Conservation (phyloP, 2,797 vertebrate genomes). For the Lacerta agilis region DNA sequence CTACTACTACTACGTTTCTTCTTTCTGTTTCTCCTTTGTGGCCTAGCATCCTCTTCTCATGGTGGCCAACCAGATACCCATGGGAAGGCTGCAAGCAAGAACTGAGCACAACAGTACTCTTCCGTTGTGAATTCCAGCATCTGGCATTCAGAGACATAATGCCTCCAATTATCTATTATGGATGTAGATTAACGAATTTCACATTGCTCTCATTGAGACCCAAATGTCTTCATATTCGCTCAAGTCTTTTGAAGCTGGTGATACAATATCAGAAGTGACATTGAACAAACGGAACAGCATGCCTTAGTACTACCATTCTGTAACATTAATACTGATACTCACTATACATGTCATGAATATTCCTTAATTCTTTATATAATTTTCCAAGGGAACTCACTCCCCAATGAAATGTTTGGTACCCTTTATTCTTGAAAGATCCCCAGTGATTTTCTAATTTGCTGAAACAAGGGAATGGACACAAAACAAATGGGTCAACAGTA, state of each 20-base stretch:
- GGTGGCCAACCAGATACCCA: too few relatives aligned
- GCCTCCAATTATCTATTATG: background rate
- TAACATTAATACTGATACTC: background rate
- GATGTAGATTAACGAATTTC: background rate
- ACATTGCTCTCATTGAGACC: background rate
- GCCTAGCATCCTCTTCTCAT: too few relatives aligned
- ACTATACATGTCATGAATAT: conserved; percentile 2
- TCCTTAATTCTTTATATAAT: conserved; percentile 28
- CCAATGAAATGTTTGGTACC: background rate
- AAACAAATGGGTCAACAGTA: background rate
- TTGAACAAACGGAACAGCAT: background rate
- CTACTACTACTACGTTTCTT: too few relatives aligned
- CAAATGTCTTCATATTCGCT: background rate
- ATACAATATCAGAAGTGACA: background rate
- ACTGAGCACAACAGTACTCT: too few relatives aligned
- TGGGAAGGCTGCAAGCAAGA: too few relatives aligned
- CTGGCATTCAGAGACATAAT: too few relatives aligned
- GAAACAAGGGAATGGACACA: background rate
- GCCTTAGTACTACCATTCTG: background rate
- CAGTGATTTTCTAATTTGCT: conserved; percentile 6
- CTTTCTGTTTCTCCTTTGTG: too few relatives aligned
- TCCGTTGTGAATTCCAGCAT: too few relatives aligned
- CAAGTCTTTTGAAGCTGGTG: background rate
- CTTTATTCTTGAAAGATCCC: background rate
- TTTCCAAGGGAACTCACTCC: background rate